These are phyloP conservation scores for Nothoprocta pentlandii DNA, from an alignment of 2,113 vertebrate genomes.

Conservation along the genomic window DNA sequence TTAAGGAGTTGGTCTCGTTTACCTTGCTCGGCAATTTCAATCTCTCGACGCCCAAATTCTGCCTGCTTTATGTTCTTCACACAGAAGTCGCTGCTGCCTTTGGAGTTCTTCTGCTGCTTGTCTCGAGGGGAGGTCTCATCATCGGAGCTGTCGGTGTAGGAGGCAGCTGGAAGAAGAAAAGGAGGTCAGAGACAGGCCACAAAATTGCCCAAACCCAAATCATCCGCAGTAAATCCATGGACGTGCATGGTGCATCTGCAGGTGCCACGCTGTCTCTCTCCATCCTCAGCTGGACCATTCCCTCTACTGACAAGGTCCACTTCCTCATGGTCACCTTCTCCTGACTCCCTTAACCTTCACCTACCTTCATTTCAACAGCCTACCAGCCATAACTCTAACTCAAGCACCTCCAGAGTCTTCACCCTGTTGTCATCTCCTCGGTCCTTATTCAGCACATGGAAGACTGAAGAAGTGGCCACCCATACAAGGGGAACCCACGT, in stretches of 20 bases:
- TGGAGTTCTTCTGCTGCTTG: conserved; percentile 98
- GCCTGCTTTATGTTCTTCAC: conserved; percentile 99
- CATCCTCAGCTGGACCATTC: rapidly evolving
- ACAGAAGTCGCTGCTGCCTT: conserved; percentile 95
- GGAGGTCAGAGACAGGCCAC: not conserved
- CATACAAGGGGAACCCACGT: not conserved
- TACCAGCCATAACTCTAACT: rapidly evolving
- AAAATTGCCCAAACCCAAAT: rapidly evolving
- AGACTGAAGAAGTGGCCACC: not conserved
- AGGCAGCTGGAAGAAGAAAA: conserved; percentile 86
- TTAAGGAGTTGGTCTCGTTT: not conserved
- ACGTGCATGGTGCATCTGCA: rapidly evolving
- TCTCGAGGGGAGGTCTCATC: conserved; percentile 97
- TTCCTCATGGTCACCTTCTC: not conserved
- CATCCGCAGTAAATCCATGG: rapidly evolving
- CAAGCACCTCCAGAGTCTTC: rapidly evolving
- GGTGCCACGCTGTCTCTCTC: rapidly evolving
- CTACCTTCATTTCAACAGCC: rapidly evolving
- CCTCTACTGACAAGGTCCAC: rapidly evolving
- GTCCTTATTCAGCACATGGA: too few relatives aligned
- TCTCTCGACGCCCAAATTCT: conserved; percentile 96
- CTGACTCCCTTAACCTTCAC: rapidly evolving
- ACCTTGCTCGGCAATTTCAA: conserved; percentile 98
- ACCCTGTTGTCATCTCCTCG: not conserved
- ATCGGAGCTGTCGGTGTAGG: conserved; percentile 98